Base-by-base conservation (phyloP, 37 sponge, comb jelly and placozoan species). In the Spongilla lacustris region DNA sequence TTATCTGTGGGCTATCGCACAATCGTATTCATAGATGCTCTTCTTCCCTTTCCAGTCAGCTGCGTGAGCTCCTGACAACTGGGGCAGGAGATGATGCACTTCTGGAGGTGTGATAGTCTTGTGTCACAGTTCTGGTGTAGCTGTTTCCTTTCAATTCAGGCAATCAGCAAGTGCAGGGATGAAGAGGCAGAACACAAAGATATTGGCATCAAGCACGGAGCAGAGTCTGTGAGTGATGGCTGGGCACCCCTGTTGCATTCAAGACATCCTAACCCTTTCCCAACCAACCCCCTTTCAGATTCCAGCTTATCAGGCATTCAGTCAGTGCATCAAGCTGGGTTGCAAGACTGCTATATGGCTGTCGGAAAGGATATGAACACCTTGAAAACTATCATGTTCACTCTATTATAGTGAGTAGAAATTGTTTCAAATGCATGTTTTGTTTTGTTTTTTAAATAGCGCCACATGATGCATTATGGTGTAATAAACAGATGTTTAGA, bases 101-200 rank as follows among this genome's bases (percentile, higher is more conserved):
- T 6, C 58, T 58, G 19, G 58, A 58, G 58, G 58, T 58, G 58
- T 17, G 58, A 17, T 58, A 14, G 19, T 58, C 6, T 41, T 58
- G 58, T 17, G 11, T 19, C 19, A 6, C 21, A 58, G 27, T 32
- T 27, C 9, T 69, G 25, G 25, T 27, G 25, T 69, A 28, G 3
- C 12, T 75, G 34, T 24, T 24, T 8, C 9, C 30, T 5, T 85
- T 58, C 37, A 0, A 36, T 70, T 68, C 78, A 96, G 92, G 86
- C 67, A 23, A 97, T 97, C 19, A 93, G 76, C 23, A 86, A 87
- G 67, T 95, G 92, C 68, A 71, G 98, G 36, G 98, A 97, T 86
- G 95, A 95, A 17, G 98, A 97, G 84, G 28, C 91, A 48, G 95
- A 94, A 32, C 95, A 97, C 70, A 89, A 78, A 21, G 91, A 94